phyloP scores from a whole-genome alignment of 1,140 invertebrate species.

The Ooceraea biroi region DNA sequence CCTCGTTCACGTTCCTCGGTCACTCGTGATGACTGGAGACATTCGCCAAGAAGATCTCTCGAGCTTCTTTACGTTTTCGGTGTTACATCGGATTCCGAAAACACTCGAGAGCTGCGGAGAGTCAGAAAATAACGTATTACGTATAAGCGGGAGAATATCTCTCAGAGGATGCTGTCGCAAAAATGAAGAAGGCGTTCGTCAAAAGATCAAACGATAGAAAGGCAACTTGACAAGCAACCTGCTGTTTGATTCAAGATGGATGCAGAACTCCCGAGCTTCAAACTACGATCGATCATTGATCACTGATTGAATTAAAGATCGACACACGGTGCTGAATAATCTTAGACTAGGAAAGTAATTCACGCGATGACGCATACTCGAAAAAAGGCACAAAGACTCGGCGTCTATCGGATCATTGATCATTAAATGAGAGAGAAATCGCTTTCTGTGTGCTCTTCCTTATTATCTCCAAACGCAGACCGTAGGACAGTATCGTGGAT shows the following conservation, averaged over 20 bases:
- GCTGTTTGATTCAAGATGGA: not conserved
- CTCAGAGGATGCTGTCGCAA: not conserved
- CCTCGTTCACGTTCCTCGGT: not conserved
- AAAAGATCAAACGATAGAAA: not conserved
- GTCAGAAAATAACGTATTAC: too few species aligned
- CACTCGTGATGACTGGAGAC: too few species aligned
- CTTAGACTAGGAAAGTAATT: not conserved
- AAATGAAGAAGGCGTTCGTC: not conserved
- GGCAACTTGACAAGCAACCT: not conserved
- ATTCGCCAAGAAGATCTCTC: too few species aligned
- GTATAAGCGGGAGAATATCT: too few species aligned
- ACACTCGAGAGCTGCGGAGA: too few species aligned
- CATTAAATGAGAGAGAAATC: constrained; percentile 9
- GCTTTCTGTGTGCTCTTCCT: constrained; percentile 32
- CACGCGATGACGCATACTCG: not conserved
- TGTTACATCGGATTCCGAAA: too few species aligned
- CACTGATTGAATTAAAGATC: not conserved
- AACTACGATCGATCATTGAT: constrained; percentile 7
- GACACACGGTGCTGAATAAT: not conserved
- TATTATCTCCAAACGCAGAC: constrained; percentile 14
- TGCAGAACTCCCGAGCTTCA: not conserved
- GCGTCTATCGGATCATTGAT: not conserved
- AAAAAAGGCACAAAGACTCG: not conserved
- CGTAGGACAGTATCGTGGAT: constrained; percentile 38
- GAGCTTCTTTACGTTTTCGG: too few species aligned